Base-by-base conservation (phyloP, 2,888 invertebrate species). In the Coelopa pilipes region DNA sequence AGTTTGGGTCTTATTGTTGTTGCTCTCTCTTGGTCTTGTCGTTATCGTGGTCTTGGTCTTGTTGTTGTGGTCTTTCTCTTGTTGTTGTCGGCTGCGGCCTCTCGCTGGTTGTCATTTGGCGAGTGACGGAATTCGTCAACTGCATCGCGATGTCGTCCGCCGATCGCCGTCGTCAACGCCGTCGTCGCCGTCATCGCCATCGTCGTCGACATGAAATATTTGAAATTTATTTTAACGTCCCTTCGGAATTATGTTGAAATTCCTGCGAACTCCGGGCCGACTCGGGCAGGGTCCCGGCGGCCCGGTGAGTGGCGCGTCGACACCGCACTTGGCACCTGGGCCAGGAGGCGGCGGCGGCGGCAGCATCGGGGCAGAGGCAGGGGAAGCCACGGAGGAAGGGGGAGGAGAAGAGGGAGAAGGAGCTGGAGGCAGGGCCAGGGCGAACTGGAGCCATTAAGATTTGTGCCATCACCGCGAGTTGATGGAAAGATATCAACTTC, bases 171-270 rank as follows among this genome's bases (percentile, higher is more conserved):
- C 34, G 34, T 34, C 34, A 34, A 34, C 34, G 34, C 34, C 34
- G 34, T 34, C 34, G 7, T 4, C 34, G 34, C 34, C 34, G 7
- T 34, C 34, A 7, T 34, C 34, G 34, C 34, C 66, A 65, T 59
- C 70, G 69, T 59, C 59, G 71, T 55, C 50, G 66, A 57, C 66
- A 74, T 70, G 57, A 74, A 74, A 74, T 74, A 70, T 74, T 70
- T 70, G 19, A 74, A 70, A 74, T 70, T 74, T 74, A 74, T 70
- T 74, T 70, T 70, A 55, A 65, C 57, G 65, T 71, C 63, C 63
- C 65, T 63, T 55, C 19, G 55, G 71, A 71, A 65, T 45, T 53
- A 53, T 19, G 63, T 55, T 53, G 46, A 65, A 71, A 71, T 71
- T 71, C 71, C 71, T 49, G 15, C 47, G 65, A 65, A 71, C 34